Evolutionary conservation across 2,113 vertebrate species (phyloP), one percentile per base, ranked within the genome.

Genomic region (Oryzias celebensis): DNA sequence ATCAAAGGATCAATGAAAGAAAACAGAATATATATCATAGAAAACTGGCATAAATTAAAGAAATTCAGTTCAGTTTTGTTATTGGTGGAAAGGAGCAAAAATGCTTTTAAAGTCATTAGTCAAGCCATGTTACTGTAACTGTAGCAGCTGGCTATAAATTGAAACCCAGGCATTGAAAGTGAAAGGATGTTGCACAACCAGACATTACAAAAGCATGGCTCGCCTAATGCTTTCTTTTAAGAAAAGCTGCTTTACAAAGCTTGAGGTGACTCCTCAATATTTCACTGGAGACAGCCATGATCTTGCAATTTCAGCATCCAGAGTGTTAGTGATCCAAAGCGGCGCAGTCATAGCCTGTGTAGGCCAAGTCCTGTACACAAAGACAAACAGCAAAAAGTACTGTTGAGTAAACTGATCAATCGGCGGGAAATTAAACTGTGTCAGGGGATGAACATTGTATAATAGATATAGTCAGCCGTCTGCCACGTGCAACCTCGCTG

Each of bases 301-400:
- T 13, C 2, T 8, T 18, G 5, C 26, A 14, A 4, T 20, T 49
- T 76, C 68, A 74, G 18, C 14, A 47, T 75, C 62, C 47, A 20
- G 46, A 4, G 20, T 44, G 1, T 66, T 46, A 55, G 31, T 23
- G 59, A 43, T 86, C 83, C 62, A 90, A 64, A 0, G 63, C 78
- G 26, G 71, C 73, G 61, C 90, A 90, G 81, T 90, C 67, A 55
- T 69, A 71, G 45, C 22, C 46, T 0, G 82, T 87, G 67, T 86
- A 90, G 50, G 80, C 73, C 81, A 89, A 54, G 16, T 90, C 89
- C 87, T 90, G 22, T 52, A 4, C 44, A 64, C n/a, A 62, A 24
- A 58, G 52, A 50, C 31, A 46, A 5, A 46, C 5, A 41, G 14
- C 5, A 60, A 3, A 60, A 14, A 26, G 45, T 7, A 58, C 5